Evolutionary conservation across 2,797 vertebrate species (phyloP), one percentile per base, ranked within the genome.

Genomic region (Phrynocephalus forsythii): DNA sequence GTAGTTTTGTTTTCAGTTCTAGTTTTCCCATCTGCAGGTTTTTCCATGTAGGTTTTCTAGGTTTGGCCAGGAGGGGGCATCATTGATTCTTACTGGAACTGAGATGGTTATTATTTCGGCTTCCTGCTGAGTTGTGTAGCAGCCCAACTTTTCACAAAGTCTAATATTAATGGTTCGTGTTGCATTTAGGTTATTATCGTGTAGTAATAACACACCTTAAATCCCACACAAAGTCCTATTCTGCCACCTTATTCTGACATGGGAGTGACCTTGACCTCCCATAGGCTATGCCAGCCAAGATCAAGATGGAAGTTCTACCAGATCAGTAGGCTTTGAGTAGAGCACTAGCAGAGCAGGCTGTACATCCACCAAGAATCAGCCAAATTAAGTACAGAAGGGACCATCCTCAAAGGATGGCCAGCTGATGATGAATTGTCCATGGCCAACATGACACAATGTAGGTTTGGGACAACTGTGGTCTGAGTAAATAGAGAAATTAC

Each of bases 61-160:
- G 20, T 52, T 71, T 30, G 48, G 68, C 68, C 82, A 83, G 48
- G 68, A 83, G 82, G 50, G 82, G 82, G 67, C 68, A 72, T n/a
- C 52, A 44, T 52, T 68, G 11, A 52, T 71, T 72, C 72, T 68
- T 24, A 2, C n/a, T 30, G 68, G 48, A 9, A 71, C 1, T 71
- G 18, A 11, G 1, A 48, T 33, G n/a, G 5, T 60, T 50, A 80
- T 63, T 30, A 16, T 16, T 71, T 30, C 28, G 50, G 68, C 22
- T 6, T 83, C 15, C 44, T 82, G 26, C 16, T 33, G 3, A 63
- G 56, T 60, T 16, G 52, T 20, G 30, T 50, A 15, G 26, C 7
- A 56, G 15, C 28, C 7, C 7, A 77, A 16, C 15, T 26, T 69
- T n/a, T 48, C 38, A 48, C 48, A 52, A 60, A 83, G 38, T 18